A percentile compares a stretch with the other conserved stretches of the same genome.
phyloP scores from a whole-genome alignment of 2,888 invertebrate species.

The Trichopoda pennipes region DNA sequence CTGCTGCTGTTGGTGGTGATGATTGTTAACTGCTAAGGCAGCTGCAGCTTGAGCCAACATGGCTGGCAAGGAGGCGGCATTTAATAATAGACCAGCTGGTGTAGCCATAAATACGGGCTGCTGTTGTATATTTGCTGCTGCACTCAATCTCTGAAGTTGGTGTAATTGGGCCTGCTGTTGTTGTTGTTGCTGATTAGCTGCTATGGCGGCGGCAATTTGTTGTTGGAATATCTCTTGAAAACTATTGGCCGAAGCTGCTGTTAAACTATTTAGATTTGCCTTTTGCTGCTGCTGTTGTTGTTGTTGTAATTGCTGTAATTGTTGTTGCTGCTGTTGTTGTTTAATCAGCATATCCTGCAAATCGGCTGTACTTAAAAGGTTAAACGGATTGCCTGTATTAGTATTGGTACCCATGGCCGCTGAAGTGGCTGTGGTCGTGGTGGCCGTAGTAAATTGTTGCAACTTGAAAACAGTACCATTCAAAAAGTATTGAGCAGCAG shows the following conservation, averaged over 20 bases:
- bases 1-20: constrained; percentile 74
- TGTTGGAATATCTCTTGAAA: constrained; percentile 77
- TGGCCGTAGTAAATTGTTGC: constrained; percentile 78
- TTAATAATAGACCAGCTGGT: constrained; percentile 78
- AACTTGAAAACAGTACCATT: constrained; percentile 81
- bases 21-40: constrained; percentile 75
- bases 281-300: constrained; percentile 70
- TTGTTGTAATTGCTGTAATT: constrained; percentile 69
- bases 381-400: constrained; percentile 74
- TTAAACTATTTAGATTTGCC: constrained; percentile 55
- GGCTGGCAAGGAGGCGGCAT: constrained; percentile 79
- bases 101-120: constrained; percentile 81
- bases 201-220: constrained; percentile 72
- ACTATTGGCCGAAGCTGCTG: constrained; percentile 73
- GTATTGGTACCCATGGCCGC: constrained; percentile 74
- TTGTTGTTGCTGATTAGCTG: constrained; percentile 73
- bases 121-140: constrained; percentile 74
- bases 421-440: constrained; percentile 77
- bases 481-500: constrained; percentile 79
- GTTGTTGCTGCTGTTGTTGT: constrained; percentile 73
- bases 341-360: constrained; percentile 76
- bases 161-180: constrained; percentile 76
- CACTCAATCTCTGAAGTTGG: constrained; percentile 72
- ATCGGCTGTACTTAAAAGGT: constrained; percentile 74
- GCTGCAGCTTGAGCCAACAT: constrained; percentile 79